phyloP scores from a whole-genome alignment of 2,888 invertebrate species.

The Orthonevra nobilis region DNA sequence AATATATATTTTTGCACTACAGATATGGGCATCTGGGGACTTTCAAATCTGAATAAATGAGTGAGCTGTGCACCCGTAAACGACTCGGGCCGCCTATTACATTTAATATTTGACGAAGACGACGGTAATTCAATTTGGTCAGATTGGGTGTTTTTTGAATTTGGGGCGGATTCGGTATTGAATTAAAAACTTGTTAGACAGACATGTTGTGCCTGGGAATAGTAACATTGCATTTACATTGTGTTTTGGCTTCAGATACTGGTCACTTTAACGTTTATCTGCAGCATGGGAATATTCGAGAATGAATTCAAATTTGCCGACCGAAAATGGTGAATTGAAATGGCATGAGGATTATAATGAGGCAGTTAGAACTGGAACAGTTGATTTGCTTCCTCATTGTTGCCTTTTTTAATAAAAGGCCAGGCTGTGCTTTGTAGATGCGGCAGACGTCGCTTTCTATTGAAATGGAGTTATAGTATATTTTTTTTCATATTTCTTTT shows the following conservation, averaged over 20 bases:
- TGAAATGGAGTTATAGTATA: too few relatives aligned
- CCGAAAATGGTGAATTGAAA: neutral
- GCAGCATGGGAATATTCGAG: conserved; percentile 36
- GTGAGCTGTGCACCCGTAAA: conserved; percentile 65
- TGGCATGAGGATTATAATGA: too few relatives aligned
- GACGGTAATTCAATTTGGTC: conserved; percentile 57
- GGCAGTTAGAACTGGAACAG: too few relatives aligned
- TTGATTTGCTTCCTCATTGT: too few relatives aligned
- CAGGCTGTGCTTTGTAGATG: too few relatives aligned
- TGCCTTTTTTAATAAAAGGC: too few relatives aligned
- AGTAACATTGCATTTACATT: conserved; percentile 52
- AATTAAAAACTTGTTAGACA: conserved; percentile 46
- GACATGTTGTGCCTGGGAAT: conserved; percentile 28
- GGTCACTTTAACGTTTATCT: conserved; percentile 2
- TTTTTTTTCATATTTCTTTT: too few relatives aligned
- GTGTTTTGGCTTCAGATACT: conserved; percentile 33
- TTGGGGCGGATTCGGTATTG: conserved; percentile 34
- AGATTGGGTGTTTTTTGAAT: conserved; percentile 50
- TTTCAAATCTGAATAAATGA: conserved; percentile 69
- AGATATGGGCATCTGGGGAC: conserved; percentile 69
- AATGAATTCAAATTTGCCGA: neutral
- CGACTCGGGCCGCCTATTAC: conserved; percentile 54
- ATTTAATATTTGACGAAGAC: conserved; percentile 62
- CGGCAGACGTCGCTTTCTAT: too few relatives aligned
- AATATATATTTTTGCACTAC: conserved; percentile 52